Evolutionary conservation across 2,113 vertebrate genomes (phyloP).

Genomic region (Xenopus laevis): DNA sequence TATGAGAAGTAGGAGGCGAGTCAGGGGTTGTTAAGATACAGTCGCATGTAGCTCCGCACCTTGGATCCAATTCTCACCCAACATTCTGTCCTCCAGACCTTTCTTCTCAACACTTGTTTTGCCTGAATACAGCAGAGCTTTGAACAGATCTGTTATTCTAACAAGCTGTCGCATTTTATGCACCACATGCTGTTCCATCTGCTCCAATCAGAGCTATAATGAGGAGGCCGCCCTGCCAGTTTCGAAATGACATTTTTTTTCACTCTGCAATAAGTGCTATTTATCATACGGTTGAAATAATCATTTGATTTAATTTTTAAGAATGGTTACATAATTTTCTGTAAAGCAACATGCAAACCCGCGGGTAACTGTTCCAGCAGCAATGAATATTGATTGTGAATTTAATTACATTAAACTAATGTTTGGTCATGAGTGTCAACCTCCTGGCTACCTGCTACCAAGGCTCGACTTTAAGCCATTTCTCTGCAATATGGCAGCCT

Average conservation of each 20-base stretch:
- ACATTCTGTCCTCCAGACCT: neutral
- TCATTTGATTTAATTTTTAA: constrained; percentile 29
- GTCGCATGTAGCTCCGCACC: too few species aligned
- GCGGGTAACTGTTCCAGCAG: neutral
- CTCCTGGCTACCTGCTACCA: too few species aligned
- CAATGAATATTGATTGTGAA: neutral
- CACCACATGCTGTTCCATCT: constrained; percentile 41
- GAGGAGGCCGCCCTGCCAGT: constrained; percentile 38
- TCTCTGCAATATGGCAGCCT: too few species aligned
- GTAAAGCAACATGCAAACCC: neutral
- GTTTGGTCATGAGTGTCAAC: too few species aligned
- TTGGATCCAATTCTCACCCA: too few species aligned
- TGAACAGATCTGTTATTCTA: constrained; percentile 40
- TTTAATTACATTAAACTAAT: neutral
- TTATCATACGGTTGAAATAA: constrained; percentile 24
- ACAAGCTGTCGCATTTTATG: constrained; percentile 43
- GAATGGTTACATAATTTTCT: constrained; percentile 23
- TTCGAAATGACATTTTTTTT: constrained; percentile 25
- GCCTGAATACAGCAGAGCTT: constrained; percentile 11
- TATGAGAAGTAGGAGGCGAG: too few species aligned
- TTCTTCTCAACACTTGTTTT: constrained; percentile 10
- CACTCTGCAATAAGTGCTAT: constrained; percentile 23
- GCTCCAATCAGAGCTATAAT: constrained; percentile 37
- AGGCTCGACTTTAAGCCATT: too few species aligned
- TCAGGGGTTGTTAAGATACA: too few species aligned